Conservation (phyloP, 2,888 invertebrate genomes). For the Tanypteryx hageni region DNA sequence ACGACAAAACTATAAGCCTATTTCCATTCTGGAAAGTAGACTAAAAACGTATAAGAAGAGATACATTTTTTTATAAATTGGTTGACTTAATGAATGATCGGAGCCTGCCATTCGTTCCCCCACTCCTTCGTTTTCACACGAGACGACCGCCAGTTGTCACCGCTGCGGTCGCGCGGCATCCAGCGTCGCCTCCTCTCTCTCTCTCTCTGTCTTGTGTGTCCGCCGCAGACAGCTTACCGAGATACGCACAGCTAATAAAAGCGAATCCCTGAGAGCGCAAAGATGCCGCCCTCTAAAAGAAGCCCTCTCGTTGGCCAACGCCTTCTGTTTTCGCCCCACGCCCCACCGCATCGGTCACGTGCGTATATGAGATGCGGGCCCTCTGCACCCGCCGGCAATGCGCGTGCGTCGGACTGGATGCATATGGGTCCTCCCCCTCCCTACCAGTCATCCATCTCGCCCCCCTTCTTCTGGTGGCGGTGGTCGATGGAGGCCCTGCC, state of each 20-base stretch:
- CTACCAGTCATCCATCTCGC: not conserved
- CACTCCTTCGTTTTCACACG: too few species aligned
- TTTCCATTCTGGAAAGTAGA: too few species aligned
- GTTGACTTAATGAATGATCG: too few species aligned
- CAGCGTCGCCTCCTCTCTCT: not conserved
- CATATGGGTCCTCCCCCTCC: not conserved
- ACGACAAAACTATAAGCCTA: too few species aligned
- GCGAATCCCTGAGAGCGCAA: not conserved
- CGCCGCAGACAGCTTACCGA: not conserved
- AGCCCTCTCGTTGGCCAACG: not conserved
- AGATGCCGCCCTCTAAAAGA: too few species aligned
- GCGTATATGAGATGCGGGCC: not conserved
- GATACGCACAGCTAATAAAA: not conserved
- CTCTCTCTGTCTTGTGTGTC: not conserved
- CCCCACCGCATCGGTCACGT: not conserved
- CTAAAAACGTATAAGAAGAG: too few species aligned
- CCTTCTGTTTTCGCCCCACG: slow-evolving; percentile 23
- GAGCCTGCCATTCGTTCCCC: too few species aligned
- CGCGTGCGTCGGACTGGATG: not conserved
- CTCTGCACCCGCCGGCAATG: not conserved
- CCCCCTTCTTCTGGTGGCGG: not conserved
- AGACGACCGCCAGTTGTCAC: not conserved
- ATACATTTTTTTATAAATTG: too few species aligned
- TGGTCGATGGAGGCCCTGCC: not conserved
- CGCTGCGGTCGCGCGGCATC: not conserved